These are phyloP conservation scores for Heliconius nattereri DNA, from an alignment of 1,140 invertebrate genomes.

Conservation along the genomic window DNA sequence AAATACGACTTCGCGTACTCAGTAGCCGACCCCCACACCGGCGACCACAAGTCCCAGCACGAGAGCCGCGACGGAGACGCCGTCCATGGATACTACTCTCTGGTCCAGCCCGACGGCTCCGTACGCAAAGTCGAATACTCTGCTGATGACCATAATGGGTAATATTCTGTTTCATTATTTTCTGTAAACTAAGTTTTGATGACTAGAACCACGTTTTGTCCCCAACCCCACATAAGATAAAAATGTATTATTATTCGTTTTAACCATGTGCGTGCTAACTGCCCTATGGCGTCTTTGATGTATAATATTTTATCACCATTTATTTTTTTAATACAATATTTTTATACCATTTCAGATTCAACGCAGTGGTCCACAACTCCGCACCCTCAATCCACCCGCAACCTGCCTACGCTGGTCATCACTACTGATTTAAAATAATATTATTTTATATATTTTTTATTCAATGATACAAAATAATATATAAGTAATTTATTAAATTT, in stretches of 20 bases:
- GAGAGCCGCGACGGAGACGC: slow-evolving; percentile 82
- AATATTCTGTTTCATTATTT: slow-evolving; percentile 24
- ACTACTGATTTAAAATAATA: slow-evolving; percentile 34
- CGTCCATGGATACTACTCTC: slow-evolving; percentile 82
- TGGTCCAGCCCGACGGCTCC: slow-evolving; percentile 77
- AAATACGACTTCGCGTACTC: slow-evolving; percentile 80
- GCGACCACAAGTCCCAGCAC: slow-evolving; percentile 55
- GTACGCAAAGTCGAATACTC: slow-evolving; percentile 69
- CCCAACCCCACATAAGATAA: too few relatives aligned
- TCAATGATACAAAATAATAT: not conserved
- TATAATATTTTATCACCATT: slow-evolving; percentile 15
- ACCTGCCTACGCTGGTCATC: slow-evolving; percentile 38
- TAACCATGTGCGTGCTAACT: too few relatives aligned
- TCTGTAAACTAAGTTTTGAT: too few relatives aligned
- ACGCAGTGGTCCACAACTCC: slow-evolving; percentile 83
- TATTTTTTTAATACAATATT: not conserved
- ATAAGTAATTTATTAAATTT: slow-evolving; percentile 8
- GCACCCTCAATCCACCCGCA: slow-evolving; percentile 51
- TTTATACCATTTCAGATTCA: slow-evolving; percentile 74
- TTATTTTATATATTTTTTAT: slow-evolving; percentile 17
- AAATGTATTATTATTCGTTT: too few relatives aligned
- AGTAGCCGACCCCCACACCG: slow-evolving; percentile 70
- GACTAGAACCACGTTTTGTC: too few relatives aligned
- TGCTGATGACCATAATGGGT: slow-evolving; percentile 72
- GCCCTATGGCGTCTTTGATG: too few relatives aligned